phyloP scores from a whole-genome alignment of 2,113 vertebrate genomes.

The Vulpes lagopus region DNA sequence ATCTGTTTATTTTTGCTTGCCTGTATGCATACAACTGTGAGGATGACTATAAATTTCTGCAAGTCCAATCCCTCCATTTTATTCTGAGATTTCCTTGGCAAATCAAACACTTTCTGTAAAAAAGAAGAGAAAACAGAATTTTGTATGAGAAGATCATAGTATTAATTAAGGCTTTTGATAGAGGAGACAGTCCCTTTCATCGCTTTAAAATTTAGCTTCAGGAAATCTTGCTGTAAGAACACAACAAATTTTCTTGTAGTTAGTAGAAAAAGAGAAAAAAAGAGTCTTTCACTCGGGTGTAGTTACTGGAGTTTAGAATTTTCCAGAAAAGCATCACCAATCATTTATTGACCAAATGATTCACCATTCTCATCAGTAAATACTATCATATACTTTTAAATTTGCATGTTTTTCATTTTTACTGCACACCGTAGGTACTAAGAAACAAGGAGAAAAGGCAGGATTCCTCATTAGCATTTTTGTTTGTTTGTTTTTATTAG shows the following conservation, averaged over 20 bases:
- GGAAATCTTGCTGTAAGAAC: neutral
- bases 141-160: constrained; percentile 1
- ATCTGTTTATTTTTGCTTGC: neutral
- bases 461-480: neutral
- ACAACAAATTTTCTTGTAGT: neutral
- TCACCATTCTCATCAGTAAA: neutral
- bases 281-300: neutral
- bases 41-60: neutral
- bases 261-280: neutral
- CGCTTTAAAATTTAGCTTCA: constrained; percentile 12
- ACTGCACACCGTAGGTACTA: neutral
- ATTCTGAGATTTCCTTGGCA: constrained; percentile 43
- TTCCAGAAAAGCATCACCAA: neutral
- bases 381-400: neutral
- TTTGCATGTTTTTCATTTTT: neutral
- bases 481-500: neutral
- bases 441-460: neutral
- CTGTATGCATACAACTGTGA: neutral
- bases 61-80: neutral
- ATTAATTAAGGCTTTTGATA: neutral
- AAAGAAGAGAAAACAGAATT: neutral
- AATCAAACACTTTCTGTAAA: neutral
- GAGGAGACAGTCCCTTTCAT: neutral
- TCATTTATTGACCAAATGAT: neutral
- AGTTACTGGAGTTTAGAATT: neutral